These are phyloP conservation scores for Agonopterix subpropinquella DNA, from an alignment of 2,888 invertebrate genomes.

Conservation along the genomic window DNA sequence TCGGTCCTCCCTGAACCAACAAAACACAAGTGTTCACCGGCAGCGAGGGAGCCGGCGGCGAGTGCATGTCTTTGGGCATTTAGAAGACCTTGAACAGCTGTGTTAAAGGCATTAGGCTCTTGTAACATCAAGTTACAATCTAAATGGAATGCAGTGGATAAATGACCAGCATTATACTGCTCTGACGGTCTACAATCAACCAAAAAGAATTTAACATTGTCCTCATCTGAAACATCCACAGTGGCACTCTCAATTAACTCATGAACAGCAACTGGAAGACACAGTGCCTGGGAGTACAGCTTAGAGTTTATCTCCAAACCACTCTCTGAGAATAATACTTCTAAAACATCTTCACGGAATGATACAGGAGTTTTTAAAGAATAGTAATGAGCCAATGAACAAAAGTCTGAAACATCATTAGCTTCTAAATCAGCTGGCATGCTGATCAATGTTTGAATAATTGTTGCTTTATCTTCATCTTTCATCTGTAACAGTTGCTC, in stretches of 20 bases:
- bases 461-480: conserved; percentile 79
- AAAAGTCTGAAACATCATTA: conserved; percentile 97
- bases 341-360: conserved; percentile 88
- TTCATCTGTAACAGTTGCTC: conserved; percentile 89
- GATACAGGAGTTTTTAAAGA: conserved; percentile 94
- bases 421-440: conserved; percentile 93
- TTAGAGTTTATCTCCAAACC: conserved; percentile 77
- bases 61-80: conserved; percentile 92
- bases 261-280: conserved; percentile 96
- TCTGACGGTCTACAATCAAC: conserved; percentile 98
- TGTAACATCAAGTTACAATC: conserved; percentile 98
- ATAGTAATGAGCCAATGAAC: conserved; percentile 97
- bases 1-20: conserved; percentile 95
- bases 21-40: conserved; percentile 92
- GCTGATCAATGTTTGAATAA: conserved; percentile 80
- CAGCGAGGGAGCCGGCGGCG: conserved; percentile 89
- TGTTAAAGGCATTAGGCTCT: conserved; percentile 95
- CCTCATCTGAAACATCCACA: conserved; percentile 76
- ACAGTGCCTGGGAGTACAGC: conserved; percentile 88
- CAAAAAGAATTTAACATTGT: conserved; percentile 91
- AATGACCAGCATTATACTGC: conserved; percentile 97
- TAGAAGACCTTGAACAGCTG: conserved; percentile 93
- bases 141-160: conserved; percentile 97
- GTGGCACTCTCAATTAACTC: conserved; percentile 92
- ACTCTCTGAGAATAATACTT: conserved; percentile 77